Evolutionary conservation across 2,113 vertebrate species (phyloP).

Genomic region (Rhegmatorhina hoffmannsi): DNA sequence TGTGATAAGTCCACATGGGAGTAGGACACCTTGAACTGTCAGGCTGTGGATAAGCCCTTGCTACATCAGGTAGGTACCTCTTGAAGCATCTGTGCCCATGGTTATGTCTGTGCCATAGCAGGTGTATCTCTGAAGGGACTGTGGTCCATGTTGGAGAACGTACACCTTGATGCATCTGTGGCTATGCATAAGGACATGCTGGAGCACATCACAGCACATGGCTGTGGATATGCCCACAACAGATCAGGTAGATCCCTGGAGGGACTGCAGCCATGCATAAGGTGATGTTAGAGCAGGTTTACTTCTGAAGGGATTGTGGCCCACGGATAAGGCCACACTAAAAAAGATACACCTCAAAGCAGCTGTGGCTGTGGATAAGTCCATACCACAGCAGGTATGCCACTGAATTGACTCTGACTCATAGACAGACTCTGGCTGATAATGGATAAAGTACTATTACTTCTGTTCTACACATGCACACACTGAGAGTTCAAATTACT

Average conservation of each 20-base stretch:
- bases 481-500: constrained; percentile 59
- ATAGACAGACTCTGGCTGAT: not conserved
- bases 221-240: not conserved
- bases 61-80: not conserved
- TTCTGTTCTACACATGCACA: constrained; percentile 1
- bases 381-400: not conserved
- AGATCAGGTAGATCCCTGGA: not conserved
- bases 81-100: fast-evolving
- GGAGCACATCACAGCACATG: not conserved
- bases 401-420: not conserved
- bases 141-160: fast-evolving
- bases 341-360: not conserved
- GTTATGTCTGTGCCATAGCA: not conserved
- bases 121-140: not conserved
- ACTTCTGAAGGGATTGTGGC: not conserved
- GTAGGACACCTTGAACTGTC: not conserved
- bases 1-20: not conserved
- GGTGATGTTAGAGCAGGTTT: not conserved
- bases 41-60: not conserved
- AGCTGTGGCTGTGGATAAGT: not conserved
- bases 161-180: not conserved
- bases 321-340: not conserved
- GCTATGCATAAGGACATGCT: not conserved
- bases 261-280: not conserved
- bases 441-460: constrained; percentile 14